Conservation (phyloP, 2,888 invertebrate species). For the Calameuta filiformis region DNA sequence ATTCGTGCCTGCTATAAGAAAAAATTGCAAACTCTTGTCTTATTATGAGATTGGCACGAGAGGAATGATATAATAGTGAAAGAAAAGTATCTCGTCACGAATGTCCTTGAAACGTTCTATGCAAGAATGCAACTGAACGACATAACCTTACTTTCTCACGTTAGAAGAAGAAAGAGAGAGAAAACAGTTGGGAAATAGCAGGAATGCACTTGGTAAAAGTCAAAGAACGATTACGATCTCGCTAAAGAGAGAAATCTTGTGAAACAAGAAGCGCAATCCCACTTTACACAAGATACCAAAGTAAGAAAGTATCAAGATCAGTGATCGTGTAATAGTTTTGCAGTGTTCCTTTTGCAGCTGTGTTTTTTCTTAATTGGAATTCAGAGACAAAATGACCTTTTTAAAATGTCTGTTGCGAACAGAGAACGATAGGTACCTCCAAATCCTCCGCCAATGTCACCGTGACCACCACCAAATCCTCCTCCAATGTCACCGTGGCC, state of each 20-base stretch:
- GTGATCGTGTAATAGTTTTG: neutral
- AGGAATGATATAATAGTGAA: neutral
- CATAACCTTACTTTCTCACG: neutral
- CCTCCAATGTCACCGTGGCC: slow-evolving; percentile 20
- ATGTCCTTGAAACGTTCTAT: neutral
- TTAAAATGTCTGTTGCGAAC: neutral
- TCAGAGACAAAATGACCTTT: neutral
- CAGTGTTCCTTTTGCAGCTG: too few species aligned
- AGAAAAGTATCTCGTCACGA: neutral
- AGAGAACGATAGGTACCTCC: slow-evolving; percentile 5
- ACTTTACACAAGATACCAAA: neutral
- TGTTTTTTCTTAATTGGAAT: neutral
- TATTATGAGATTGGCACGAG: neutral
- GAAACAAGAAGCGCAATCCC: neutral
- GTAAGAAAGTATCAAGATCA: neutral
- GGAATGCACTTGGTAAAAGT: neutral
- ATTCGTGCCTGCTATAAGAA: neutral
- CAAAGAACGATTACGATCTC: neutral
- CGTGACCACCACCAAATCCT: slow-evolving; percentile 20
- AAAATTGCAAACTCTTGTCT: neutral
- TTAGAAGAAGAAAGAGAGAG: neutral
- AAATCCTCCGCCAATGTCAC: slow-evolving; percentile 1
- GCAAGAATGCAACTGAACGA: neutral
- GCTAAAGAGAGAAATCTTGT: slow-evolving; percentile 1
- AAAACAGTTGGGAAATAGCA: neutral